Evolutionary conservation across 2,797 vertebrate genomes (phyloP).

Genomic region (Scyliorhinus canicula): DNA sequence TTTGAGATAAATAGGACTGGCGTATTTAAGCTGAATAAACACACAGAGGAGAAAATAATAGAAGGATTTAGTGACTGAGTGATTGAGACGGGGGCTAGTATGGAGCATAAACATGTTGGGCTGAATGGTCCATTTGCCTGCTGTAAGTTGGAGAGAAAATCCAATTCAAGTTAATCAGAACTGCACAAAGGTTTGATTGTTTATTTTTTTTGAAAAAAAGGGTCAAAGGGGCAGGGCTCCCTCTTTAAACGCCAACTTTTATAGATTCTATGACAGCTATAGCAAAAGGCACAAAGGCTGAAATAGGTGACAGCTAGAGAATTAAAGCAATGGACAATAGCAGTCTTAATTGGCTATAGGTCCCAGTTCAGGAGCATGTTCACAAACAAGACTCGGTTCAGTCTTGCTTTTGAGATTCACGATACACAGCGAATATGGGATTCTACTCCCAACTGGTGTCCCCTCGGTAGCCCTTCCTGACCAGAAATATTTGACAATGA

Average conservation of each 20-base stretch:
- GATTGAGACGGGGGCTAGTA: too few species aligned
- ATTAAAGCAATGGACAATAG: not conserved
- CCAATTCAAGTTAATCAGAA: constrained; percentile 5
- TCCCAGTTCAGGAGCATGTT: not conserved
- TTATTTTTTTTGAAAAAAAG: not conserved
- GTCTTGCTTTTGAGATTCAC: not conserved
- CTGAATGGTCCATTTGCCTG: not conserved
- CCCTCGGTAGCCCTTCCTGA: not conserved
- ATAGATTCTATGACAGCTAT: constrained; percentile 2
- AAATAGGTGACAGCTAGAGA: constrained; percentile 18
- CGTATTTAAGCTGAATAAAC: not conserved
- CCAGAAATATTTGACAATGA: not conserved
- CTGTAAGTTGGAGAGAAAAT: not conserved
- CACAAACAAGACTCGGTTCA: not conserved
- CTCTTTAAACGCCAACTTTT: not conserved
- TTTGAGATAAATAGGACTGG: too few species aligned
- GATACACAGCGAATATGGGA: too few species aligned
- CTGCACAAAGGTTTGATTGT: not conserved
- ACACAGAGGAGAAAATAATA: not conserved
- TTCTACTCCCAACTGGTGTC: not conserved
- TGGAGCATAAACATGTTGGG: not conserved
- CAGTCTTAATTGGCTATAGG: not conserved
- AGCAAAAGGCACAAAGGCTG: not conserved
- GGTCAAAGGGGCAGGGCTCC: not conserved
- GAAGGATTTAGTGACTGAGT: not conserved